Evolutionary conservation across 2,797 vertebrate genomes (phyloP).

Genomic region (Falco columbarius): DNA sequence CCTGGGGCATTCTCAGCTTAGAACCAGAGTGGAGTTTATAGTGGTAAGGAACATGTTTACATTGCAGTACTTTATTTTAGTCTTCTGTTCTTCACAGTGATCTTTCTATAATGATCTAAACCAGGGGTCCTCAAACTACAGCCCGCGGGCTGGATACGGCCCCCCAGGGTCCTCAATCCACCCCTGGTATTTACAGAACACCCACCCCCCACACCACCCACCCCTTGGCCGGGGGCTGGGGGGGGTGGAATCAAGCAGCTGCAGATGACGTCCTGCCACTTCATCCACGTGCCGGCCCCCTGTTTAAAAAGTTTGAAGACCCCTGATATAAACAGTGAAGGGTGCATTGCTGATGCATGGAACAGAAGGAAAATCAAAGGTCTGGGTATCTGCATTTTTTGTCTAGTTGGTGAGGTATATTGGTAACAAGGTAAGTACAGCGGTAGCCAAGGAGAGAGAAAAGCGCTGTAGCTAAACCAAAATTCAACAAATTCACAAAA

Average conservation of each 20-base stretch:
- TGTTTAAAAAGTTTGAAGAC: no score
- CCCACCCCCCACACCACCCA: no score
- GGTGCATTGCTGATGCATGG: background rate
- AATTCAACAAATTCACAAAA: background rate
- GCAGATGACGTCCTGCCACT: no score
- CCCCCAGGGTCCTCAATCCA: no score
- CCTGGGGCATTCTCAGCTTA: background rate
- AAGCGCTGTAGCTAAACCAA: background rate
- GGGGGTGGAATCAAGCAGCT: no score
- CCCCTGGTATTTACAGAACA: no score
- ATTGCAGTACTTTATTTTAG: background rate
- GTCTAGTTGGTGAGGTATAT: background rate
- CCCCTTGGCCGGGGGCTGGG: no score
- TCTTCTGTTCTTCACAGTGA: background rate
- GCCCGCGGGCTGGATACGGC: no score
- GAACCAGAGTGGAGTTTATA: background rate
- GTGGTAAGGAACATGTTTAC: background rate
- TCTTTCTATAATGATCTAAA: background rate
- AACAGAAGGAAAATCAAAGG: background rate
- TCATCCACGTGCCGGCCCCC: no score
- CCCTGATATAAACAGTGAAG: background rate
- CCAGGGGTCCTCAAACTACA: no score
- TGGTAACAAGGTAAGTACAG: background rate
- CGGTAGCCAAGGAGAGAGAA: background rate
- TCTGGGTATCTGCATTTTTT: background rate